These are phyloP conservation scores for Ramazzottius varieornatus DNA, from an alignment of 2,888 invertebrate genomes.

Conservation along the genomic window DNA sequence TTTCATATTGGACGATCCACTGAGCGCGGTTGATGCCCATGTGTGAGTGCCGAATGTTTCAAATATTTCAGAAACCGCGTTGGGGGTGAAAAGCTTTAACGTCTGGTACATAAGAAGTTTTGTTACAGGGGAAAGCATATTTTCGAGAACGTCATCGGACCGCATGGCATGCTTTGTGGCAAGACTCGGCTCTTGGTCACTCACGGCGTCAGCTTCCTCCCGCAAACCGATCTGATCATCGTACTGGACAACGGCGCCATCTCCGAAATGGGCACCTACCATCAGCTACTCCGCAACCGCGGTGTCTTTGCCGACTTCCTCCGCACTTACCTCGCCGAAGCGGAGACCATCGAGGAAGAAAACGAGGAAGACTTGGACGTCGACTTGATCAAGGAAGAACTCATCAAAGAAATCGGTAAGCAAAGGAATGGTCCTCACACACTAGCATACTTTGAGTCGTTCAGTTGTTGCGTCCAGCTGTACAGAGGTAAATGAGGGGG, in stretches of 20 bases:
- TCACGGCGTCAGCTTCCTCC: conserved; percentile 72
- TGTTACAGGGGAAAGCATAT: conserved; percentile 24
- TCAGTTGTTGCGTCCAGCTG: too few relatives aligned
- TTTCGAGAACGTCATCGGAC: conserved; percentile 27
- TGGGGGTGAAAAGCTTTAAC: too few relatives aligned
- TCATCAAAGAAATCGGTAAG: conserved; percentile 27
- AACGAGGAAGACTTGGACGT: conserved; percentile 4
- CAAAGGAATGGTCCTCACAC: too few relatives aligned
- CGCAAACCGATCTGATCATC: conserved; percentile 62
- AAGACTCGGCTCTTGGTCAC: conserved; percentile 71
- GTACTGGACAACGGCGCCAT: conserved; percentile 64
- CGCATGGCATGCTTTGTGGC: conserved; percentile 21
- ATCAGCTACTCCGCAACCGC: conserved; percentile 52
- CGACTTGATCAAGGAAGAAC: conserved; percentile 12
- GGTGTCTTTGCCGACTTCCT: conserved; percentile 32
- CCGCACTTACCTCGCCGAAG: conserved; percentile 26
- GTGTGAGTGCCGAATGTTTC: conserved; percentile 19
- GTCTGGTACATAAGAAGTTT: too few relatives aligned
- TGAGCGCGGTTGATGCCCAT: conserved; percentile 30
- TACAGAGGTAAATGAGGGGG: too few relatives aligned
- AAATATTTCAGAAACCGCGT: too few relatives aligned
- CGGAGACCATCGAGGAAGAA: conserved; percentile 17
- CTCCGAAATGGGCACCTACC: conserved; percentile 66
- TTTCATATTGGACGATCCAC: conserved; percentile 28
- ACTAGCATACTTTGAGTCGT: too few relatives aligned